A percentile compares a stretch with the other conserved stretches of the same genome.
phyloP scores from a whole-genome alignment of 2,888 invertebrate species.

The Buathra laborator region DNA sequence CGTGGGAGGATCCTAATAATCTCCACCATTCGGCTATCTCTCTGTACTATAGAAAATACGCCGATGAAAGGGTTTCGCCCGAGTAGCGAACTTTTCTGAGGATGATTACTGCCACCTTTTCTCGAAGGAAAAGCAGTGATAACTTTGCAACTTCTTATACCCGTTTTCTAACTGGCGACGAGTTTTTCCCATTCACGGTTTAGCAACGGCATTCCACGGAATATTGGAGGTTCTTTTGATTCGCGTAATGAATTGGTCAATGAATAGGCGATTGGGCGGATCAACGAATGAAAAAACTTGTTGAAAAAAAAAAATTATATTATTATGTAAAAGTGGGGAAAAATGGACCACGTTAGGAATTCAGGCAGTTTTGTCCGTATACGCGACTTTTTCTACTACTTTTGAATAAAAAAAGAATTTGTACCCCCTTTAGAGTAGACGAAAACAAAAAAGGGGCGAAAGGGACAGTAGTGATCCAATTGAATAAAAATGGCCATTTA shows the following conservation, averaged over 20 bases:
- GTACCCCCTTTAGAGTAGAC: no score
- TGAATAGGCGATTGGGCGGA: background rate
- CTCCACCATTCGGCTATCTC: background rate
- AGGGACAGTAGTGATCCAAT: no score
- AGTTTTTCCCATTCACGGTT: background rate
- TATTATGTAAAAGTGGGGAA: background rate
- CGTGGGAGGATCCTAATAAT: constrained; percentile 3
- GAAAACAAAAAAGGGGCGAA: no score
- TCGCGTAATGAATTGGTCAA: constrained; percentile 3
- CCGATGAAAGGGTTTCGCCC: background rate
- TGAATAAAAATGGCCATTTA: no score
- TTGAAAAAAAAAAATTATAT: background rate
- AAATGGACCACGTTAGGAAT: no score
- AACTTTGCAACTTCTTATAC: background rate
- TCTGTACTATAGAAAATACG: background rate
- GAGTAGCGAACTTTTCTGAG: background rate
- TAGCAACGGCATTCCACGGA: background rate
- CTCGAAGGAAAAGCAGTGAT: background rate
- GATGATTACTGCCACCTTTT: background rate
- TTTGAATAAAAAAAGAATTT: no score
- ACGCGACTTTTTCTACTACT: no score
- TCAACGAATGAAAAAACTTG: background rate
- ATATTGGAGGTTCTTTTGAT: background rate
- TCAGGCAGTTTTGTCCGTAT: no score
- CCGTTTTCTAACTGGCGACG: background rate